Evolutionary conservation across 2,888 invertebrate genomes (phyloP), one percentile per base, ranked within the genome.

Genomic region (Drosophila neutralis): DNA sequence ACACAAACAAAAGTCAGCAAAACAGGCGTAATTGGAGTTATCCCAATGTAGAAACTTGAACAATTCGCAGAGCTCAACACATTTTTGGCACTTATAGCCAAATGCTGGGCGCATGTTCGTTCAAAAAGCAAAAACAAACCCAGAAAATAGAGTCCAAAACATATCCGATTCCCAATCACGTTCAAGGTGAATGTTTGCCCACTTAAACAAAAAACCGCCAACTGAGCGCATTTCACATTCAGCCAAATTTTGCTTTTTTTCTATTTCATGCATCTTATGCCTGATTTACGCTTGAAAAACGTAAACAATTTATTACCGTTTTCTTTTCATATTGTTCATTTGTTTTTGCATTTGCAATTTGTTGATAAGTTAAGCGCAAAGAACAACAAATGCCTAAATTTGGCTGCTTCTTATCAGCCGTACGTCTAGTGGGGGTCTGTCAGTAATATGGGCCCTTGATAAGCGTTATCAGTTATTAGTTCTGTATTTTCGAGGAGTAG

Each of bases 181-280:
- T 90, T 90, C 89, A 90, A 87, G 88, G 90, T 88, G 78, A 88
- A 89, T 88, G 90, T 62, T 82, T 40, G 66, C 42, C 35, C 40
- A 56, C 35, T 51, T 59, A 13, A 57, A 53, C 51, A 45, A 53
- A 31, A 63, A 78, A 71, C 27, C 68, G 78, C 38, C 24, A 48
- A 40, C 49, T n/a, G 40, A 52, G 76, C 76, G 36, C 57, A 38
- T 64, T 58, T 77, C 60, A 51, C 5, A 40, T 69, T 77, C n/a
- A 42, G 15, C 40, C 29, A 15, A 27, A 24, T 13, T 48, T 35
- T 21, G 42, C 52, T 29, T 29, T 18, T 31, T 33, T 35, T n/a
- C 1, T 11, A 24, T 54, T 27, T n/a, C 10, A n/a, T 36, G 36
- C 18, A 38, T 2, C 4, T 63, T 51, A 63, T 42, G 35, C 24